Base-by-base conservation (phyloP, 1,140 invertebrate species). In the Rhopalosiphum padi region DNA sequence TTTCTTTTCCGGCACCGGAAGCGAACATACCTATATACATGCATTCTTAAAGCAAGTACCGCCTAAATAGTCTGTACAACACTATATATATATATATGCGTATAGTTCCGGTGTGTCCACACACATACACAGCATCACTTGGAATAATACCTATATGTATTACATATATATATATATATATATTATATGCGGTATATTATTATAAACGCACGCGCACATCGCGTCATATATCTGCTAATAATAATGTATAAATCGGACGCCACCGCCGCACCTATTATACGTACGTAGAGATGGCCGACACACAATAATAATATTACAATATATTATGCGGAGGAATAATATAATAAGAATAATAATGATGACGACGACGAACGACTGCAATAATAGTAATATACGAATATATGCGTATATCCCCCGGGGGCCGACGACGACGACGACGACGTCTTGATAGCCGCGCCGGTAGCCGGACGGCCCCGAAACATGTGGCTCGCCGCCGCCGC, bases 391-490 rank as follows among this genome's bases (percentile, higher is more conserved):
- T 60, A 60, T 51, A 30, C 2, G 30, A 7, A 18, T 11, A 11
- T n/a, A 68, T 68, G 30, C 30, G 60, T 68, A 60, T 55, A 22
- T 60, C 60, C 60, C 60, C 60, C 60, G 15, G 60, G 60, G 60
- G 30, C 60, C 60, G 60, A 15, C 60, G 25, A 30, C 55, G 60
- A 77, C 60, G 60, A 15, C 60, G 25, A 30, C 55, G 60, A 77
- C 60, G 60, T 77, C 60, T 77, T n/a, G 60, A 77, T 77, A 25
- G 60, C 25, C 60, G 60, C 60, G 41, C 9, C 60, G 60, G 60
- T 77, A 41, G n/a, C 82, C 77, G 77, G 83, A 15, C 83, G 83
- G 23, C 83, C 60, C 83, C 60, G 60, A 77, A 77, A 86, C 83
- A 86, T 86, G 83, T 86, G 83, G 37, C 23, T 18, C 41, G 41